Evolutionary conservation across 2,888 invertebrate species (phyloP).

Genomic region (Baccha elongata): DNA sequence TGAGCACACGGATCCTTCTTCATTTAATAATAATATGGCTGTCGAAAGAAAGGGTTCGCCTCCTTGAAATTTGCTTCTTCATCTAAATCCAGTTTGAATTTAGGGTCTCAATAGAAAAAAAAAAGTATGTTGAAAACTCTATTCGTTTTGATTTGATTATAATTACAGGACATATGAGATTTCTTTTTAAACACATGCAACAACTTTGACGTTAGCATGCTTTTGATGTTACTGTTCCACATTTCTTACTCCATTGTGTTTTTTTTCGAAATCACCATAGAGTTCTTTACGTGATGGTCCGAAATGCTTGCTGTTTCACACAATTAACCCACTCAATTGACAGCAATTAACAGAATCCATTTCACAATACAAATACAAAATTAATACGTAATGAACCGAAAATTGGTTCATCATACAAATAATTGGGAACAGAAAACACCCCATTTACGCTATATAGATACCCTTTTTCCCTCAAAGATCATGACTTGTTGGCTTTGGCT

Average conservation of each 20-base stretch:
- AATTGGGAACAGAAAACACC: slow-evolving; percentile 44
- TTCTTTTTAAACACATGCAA: not conserved
- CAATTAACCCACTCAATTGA: slow-evolving; percentile 76
- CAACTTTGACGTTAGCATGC: slow-evolving; percentile 7
- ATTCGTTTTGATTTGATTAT: slow-evolving; percentile 60
- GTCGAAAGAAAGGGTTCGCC: slow-evolving; percentile 42
- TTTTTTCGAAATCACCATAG: no score
- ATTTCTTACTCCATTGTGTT: no score
- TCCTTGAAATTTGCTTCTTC: slow-evolving; percentile 15
- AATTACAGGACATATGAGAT: slow-evolving; percentile 56
- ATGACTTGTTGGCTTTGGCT: slow-evolving; percentile 5
- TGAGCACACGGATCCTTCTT: slow-evolving; percentile 32
- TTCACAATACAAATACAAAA: slow-evolving; percentile 49
- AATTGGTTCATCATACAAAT: slow-evolving; percentile 25
- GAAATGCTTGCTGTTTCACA: slow-evolving; percentile 67
- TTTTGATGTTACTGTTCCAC: no score
- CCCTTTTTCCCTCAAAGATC: no score
- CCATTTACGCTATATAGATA: not conserved
- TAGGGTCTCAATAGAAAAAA: slow-evolving; percentile 4
- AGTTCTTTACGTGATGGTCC: not conserved
- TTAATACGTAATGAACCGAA: slow-evolving; percentile 32
- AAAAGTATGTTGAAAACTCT: no score
- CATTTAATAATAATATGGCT: not conserved
- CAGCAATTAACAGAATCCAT: slow-evolving; percentile 75
- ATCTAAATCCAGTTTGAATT: slow-evolving; percentile 51